phyloP scores from a whole-genome alignment of 2,113 vertebrate genomes.

The Melanerpes formicivorus region DNA sequence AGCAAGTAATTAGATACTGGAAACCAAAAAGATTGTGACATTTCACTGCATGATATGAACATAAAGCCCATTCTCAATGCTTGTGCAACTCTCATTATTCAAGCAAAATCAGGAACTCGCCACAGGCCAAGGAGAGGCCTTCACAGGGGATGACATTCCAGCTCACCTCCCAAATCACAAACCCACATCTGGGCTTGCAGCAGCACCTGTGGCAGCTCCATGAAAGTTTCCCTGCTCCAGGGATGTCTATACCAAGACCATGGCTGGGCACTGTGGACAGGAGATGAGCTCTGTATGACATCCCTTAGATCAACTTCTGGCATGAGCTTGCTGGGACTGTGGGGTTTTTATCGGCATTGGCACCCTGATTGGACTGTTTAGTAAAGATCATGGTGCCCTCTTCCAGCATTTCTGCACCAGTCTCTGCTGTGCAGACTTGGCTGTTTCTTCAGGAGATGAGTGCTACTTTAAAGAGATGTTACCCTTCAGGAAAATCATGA shows the following conservation, averaged over 20 bases:
- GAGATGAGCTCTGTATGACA: not conserved
- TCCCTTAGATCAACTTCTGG: not conserved
- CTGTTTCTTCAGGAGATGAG: not conserved
- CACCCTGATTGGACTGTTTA: not conserved
- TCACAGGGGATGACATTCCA: not conserved
- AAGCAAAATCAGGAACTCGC: not conserved
- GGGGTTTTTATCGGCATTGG: not conserved
- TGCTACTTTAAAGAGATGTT: not conserved
- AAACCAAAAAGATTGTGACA: not conserved
- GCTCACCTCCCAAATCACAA: not conserved
- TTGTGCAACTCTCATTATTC: not conserved
- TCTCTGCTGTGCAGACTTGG: not conserved
- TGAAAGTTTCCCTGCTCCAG: not conserved
- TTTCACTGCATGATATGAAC: not conserved
- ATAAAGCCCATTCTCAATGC: not conserved
- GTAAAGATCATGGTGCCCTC: accelerated
- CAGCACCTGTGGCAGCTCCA: not conserved
- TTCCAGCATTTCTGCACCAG: accelerated
- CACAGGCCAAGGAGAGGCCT: not conserved
- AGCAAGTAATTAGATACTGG: not conserved
- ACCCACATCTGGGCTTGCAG: not conserved
- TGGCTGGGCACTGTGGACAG: not conserved
- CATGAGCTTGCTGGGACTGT: not conserved
- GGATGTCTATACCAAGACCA: not conserved
- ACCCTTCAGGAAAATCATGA: not conserved